These are phyloP conservation scores for Orthosia gothica DNA, from an alignment of 2,888 invertebrate genomes.

Conservation along the genomic window DNA sequence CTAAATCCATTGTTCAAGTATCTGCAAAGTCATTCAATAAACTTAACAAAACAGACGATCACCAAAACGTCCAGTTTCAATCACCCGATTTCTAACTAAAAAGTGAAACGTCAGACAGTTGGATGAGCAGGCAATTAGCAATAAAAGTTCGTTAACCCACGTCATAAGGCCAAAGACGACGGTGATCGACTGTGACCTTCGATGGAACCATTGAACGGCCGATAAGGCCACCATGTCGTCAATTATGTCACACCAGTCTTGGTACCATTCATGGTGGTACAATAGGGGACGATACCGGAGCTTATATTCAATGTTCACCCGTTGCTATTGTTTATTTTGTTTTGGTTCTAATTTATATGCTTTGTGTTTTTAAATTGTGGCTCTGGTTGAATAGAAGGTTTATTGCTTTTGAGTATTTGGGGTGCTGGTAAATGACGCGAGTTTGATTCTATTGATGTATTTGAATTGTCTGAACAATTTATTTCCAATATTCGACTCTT, in stretches of 20 bases:
- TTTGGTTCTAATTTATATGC: slow-evolving; percentile 51
- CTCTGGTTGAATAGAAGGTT: slow-evolving; percentile 26
- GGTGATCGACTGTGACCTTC: slow-evolving; percentile 75
- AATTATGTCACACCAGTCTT: slow-evolving; percentile 78
- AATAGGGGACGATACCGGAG: slow-evolving; percentile 67
- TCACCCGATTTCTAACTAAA: slow-evolving; percentile 55
- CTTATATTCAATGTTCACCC: slow-evolving; percentile 54
- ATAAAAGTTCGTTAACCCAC: slow-evolving; percentile 67
- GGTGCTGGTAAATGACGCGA: slow-evolving; percentile 23
- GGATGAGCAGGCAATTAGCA: slow-evolving; percentile 58
- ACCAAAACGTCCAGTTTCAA: slow-evolving; percentile 46
- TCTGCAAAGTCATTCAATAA: slow-evolving; percentile 37
- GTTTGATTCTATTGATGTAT: slow-evolving; percentile 20
- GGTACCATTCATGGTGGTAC: slow-evolving; percentile 73
- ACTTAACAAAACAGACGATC: slow-evolving; percentile 32
- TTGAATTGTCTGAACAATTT: not conserved
- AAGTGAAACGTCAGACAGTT: slow-evolving; percentile 58
- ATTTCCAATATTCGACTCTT: not conserved
- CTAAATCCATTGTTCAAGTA: slow-evolving; percentile 28
- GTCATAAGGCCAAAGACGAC: slow-evolving; percentile 66
- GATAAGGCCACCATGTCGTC: slow-evolving; percentile 72
- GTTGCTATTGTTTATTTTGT: slow-evolving; percentile 63
- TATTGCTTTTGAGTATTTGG: slow-evolving; percentile 16
- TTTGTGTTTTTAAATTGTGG: slow-evolving; percentile 57
- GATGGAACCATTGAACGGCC: slow-evolving; percentile 66